phyloP scores from a whole-genome alignment of 2,113 vertebrate species.

The Cygnus buccinator region DNA sequence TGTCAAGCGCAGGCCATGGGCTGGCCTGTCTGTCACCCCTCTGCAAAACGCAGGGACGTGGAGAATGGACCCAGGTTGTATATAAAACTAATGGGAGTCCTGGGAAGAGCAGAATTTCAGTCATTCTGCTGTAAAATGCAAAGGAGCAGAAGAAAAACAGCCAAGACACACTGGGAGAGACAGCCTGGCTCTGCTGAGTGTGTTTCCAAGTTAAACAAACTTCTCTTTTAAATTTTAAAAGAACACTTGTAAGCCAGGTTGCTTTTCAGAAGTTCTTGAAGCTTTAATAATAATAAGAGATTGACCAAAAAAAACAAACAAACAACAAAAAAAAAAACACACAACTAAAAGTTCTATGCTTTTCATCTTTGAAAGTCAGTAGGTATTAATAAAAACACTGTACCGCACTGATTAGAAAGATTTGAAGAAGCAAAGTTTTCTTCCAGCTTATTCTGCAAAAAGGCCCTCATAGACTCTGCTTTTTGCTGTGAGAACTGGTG shows the following conservation, averaged over 20 bases:
- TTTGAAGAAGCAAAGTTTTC: background rate
- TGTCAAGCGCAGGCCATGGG: background rate
- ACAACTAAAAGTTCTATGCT: background rate
- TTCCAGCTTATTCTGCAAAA: background rate
- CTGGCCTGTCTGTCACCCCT: background rate
- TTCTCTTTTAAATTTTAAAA: background rate
- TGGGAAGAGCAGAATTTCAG: background rate
- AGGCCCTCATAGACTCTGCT: background rate
- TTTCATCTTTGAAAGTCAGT: conserved; percentile 3
- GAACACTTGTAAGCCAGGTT: background rate
- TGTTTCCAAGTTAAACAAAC: background rate
- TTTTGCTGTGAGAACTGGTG: background rate
- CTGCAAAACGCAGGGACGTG: background rate
- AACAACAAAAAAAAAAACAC: too few relatives aligned
- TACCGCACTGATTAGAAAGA: background rate
- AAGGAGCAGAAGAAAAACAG: background rate
- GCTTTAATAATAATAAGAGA: background rate
- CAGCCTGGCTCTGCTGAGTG: background rate
- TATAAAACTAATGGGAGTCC: background rate
- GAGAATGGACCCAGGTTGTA: background rate
- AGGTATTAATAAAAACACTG: background rate
- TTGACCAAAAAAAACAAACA: background rate
- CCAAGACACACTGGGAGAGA: background rate
- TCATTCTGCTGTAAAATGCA: background rate
- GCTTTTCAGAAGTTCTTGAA: background rate